Percentiles rank a stretch among this genome's conserved stretches.
Conservation (phyloP, 2,888 invertebrate species). For the Thecocarcelia acutangulata region DNA sequence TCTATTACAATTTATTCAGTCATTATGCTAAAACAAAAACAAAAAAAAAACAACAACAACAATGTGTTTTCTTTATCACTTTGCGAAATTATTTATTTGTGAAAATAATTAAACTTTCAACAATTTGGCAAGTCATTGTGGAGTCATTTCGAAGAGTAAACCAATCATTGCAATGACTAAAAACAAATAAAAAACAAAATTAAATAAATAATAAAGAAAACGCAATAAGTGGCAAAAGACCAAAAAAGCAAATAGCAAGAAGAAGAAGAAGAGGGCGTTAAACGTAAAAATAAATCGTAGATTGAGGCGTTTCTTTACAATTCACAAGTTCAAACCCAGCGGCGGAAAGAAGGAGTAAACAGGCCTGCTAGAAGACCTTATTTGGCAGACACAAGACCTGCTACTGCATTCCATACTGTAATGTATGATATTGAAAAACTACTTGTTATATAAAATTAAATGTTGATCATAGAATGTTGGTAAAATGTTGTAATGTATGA, state of each 20-base stretch:
- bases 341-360: too few relatives aligned
- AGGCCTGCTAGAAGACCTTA: too few relatives aligned
- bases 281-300: neutral
- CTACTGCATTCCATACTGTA: too few relatives aligned
- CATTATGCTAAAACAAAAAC: too few relatives aligned
- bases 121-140: conserved; percentile 73
- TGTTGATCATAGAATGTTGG: too few relatives aligned
- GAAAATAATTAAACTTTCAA: conserved; percentile 79
- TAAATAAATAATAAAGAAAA: conserved; percentile 16
- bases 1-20: conserved; percentile 34
- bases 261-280: neutral
- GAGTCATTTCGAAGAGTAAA: conserved; percentile 54
- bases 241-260: neutral
- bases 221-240: conserved; percentile 5
- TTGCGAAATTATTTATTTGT: conserved; percentile 68
- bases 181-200: conserved; percentile 20
- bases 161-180: conserved; percentile 78
- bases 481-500: too few relatives aligned
- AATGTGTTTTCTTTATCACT: neutral
- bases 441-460: too few relatives aligned
- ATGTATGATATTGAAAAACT: too few relatives aligned
- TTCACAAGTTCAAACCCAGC: conserved; percentile 47
- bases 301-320: conserved; percentile 33
- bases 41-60: conserved; percentile 9
- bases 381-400: too few relatives aligned